phyloP scores from a whole-genome alignment of 2,113 vertebrate genomes.

The mouse (Mus musculus) region GRCm39 chr5:79085501-79086000 shows the following conservation, averaged over 20 bases:
- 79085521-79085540: not conserved
- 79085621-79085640: not conserved
- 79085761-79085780: not conserved
- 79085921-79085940: conserved; percentile 57
- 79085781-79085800: not conserved
- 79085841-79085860: conserved; percentile 48
- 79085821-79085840: not conserved
- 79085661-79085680: not conserved
- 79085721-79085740: not conserved
- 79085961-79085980: conserved; percentile 66
- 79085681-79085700: not conserved
- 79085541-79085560: not conserved
- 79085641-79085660: not conserved
- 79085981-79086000: conserved; percentile 77
- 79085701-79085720: not conserved
- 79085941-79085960: conserved; percentile 58
- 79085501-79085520: not conserved
- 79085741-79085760: conserved; percentile 11
- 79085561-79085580: not conserved
- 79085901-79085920: conserved; percentile 60
- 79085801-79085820: not conserved
- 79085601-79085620: not conserved
- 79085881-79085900: conserved; percentile 59
- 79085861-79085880: not conserved
- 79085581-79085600: not conserved